Base-by-base conservation (phyloP, 2,113 vertebrate genomes). In the Hirundichthys speculiger region DNA sequence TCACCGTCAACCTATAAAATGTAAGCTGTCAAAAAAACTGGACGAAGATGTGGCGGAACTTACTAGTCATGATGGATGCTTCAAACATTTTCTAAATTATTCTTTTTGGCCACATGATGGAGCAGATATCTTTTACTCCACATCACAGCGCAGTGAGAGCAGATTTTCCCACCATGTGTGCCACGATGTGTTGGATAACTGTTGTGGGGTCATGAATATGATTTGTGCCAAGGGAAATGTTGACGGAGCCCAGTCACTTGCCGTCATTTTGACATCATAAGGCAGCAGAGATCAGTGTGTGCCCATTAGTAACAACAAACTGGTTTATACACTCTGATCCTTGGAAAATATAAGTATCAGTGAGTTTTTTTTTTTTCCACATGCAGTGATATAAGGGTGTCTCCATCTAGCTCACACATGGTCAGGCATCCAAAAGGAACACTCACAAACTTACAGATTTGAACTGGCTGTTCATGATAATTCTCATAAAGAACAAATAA, bases 191-290 rank as follows among this genome's bases (percentile, higher is more conserved):
- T 82, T 76, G 56, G 81, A 84, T 61, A 73, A 75, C 58, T 30
- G 10, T 34, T 21, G 60, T 49, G 65, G 80, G 76, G 69, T 75
- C 55, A 70, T 79, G 78, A 67, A 62, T 49, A 70, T 63, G 60
- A 80, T 70, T 75, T 54, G 65, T 72, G 75, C 81, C 79, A 77
- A 80, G 77, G 85, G 87, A 90, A 89, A 92, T 50, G 73, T 74
- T 90, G 88, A 91, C 82, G 82, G 68, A 75, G 63, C 24, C 65
- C 78, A 86, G 80, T 27, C 51, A 69, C 76, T 61, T 27, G 6
- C 25, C 53, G 73, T 81, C 73, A 75, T 6, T 20, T 60, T 86
- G 88, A 91, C 89, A 84, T 91, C 91, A 92, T 78, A 16, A 73
- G 69, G 62, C 80, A 65, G 2, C 27, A 6, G 39, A 4, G 42